A percentile compares a stretch with the other conserved stretches of the same genome.
Conservation (phyloP, 2,113 vertebrate genomes). For the Ophthalmolycus amberensis region DNA sequence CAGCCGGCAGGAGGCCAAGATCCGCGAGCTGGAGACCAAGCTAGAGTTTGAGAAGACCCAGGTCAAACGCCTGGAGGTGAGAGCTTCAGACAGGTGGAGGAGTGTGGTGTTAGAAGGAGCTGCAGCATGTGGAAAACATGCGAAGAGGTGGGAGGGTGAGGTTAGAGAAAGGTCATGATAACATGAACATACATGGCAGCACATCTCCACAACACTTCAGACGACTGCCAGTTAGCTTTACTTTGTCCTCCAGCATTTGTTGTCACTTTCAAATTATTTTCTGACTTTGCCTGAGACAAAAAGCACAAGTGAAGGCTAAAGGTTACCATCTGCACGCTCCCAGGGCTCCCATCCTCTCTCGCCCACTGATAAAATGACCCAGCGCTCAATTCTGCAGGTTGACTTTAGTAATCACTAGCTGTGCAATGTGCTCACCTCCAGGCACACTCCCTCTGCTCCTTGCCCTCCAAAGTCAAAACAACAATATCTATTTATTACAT, state of each 20-base stretch:
- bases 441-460: background rate
- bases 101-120: slow-evolving; percentile 3
- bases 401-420: slow-evolving; percentile 47
- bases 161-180: background rate
- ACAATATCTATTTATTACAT: slow-evolving; percentile 15
- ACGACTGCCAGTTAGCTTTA: background rate
- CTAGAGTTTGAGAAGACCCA: slow-evolving; percentile 98
- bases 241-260: slow-evolving; percentile 52
- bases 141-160: background rate
- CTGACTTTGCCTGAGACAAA: slow-evolving; percentile 76
- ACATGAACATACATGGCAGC: background rate
- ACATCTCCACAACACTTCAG: background rate
- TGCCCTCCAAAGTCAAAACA: slow-evolving; percentile 17
- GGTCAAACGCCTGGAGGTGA: slow-evolving; percentile 96
- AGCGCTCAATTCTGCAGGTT: slow-evolving; percentile 25
- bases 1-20: slow-evolving; percentile 96
- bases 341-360: background rate
- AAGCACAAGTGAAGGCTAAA: slow-evolving; percentile 59
- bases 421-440: slow-evolving; percentile 11
- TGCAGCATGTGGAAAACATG: background rate
- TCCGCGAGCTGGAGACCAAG: slow-evolving; percentile 94
- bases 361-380: slow-evolving; percentile 38
- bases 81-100: slow-evolving; percentile 38
- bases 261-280: slow-evolving; percentile 71
- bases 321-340: slow-evolving; percentile 27